Percentiles rank a stretch among this genome's conserved stretches.
Conservation (phyloP, 2,888 invertebrate species). For the Antheraea yamamai region DNA sequence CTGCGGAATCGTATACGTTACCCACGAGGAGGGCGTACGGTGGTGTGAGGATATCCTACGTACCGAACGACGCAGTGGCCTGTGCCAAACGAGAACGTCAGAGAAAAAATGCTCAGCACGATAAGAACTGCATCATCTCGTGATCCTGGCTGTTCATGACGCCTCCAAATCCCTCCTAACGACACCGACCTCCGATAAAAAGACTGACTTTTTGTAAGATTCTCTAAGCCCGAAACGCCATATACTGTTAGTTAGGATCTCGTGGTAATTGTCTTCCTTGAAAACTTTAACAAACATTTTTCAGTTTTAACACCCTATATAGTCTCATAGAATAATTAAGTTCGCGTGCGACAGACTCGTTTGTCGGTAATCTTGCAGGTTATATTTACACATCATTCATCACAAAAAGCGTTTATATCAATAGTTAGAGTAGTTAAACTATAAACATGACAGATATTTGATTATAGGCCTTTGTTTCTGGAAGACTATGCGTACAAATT, state of each 20-base stretch:
- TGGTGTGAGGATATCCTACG: constrained; percentile 95
- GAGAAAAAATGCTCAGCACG: constrained; percentile 83
- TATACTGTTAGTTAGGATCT: constrained; percentile 55
- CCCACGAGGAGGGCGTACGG: constrained; percentile 92
- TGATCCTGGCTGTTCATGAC: constrained; percentile 81
- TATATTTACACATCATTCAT: neutral
- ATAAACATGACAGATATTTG: neutral
- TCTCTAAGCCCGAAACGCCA: constrained; percentile 64
- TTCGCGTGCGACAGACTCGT: neutral
- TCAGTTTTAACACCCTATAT: constrained; percentile 12
- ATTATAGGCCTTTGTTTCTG: neutral
- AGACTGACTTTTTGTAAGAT: constrained; percentile 77
- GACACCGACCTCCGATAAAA: constrained; percentile 75
- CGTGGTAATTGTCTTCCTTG: constrained; percentile 45
- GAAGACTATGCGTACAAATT: neutral
- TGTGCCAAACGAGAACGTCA: constrained; percentile 87
- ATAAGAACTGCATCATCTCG: constrained; percentile 93
- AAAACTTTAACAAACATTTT: constrained; percentile 21
- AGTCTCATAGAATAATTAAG: neutral
- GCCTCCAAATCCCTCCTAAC: constrained; percentile 57
- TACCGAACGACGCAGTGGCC: constrained; percentile 94
- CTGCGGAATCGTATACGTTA: constrained; percentile 92
- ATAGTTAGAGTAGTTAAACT: too few relatives aligned
- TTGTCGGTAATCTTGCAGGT: neutral
- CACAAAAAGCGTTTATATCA: neutral